Conservation (phyloP, 2,888 invertebrate species). For the Spialia ferax region DNA sequence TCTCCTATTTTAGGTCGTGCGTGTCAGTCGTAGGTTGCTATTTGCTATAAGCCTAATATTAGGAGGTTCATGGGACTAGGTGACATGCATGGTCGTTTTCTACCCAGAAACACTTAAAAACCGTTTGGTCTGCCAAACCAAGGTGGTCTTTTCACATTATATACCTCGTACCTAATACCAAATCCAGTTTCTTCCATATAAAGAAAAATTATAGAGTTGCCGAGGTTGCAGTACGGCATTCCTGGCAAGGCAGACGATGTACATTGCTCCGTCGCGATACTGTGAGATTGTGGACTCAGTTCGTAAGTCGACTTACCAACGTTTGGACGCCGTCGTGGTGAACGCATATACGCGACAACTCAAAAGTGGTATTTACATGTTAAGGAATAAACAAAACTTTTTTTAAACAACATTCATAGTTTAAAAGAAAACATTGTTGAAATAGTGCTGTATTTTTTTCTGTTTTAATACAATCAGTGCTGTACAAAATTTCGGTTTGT, state of each 20-base stretch:
- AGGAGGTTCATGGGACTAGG: no score
- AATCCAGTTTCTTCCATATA: conserved; percentile 66
- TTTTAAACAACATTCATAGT: conserved; percentile 41
- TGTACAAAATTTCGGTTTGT: conserved; percentile 62
- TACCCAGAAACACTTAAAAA: background rate
- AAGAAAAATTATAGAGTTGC: conserved; percentile 64
- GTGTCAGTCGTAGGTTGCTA: no score
- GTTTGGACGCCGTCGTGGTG: conserved; percentile 67
- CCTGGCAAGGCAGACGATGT: conserved; percentile 66
- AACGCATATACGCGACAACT: conserved; percentile 59
- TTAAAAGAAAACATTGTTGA: conserved; percentile 39
- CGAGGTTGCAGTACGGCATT: conserved; percentile 76
- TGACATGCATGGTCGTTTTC: background rate
- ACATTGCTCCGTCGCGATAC: conserved; percentile 54
- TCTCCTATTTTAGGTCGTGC: no score
- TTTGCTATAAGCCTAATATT: no score
- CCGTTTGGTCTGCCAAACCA: no score
- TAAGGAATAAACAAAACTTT: conserved; percentile 39
- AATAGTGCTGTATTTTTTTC: conserved; percentile 31
- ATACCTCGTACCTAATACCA: conserved; percentile 50
- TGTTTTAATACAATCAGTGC: conserved; percentile 52
- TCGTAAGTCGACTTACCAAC: conserved; percentile 76
- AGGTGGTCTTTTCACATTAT: conserved; percentile 38
- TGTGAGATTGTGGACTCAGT: conserved; percentile 64
- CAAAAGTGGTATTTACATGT: conserved; percentile 47